phyloP scores from a whole-genome alignment of 2,797 vertebrate species.

The Gadopsis marmoratus region DNA sequence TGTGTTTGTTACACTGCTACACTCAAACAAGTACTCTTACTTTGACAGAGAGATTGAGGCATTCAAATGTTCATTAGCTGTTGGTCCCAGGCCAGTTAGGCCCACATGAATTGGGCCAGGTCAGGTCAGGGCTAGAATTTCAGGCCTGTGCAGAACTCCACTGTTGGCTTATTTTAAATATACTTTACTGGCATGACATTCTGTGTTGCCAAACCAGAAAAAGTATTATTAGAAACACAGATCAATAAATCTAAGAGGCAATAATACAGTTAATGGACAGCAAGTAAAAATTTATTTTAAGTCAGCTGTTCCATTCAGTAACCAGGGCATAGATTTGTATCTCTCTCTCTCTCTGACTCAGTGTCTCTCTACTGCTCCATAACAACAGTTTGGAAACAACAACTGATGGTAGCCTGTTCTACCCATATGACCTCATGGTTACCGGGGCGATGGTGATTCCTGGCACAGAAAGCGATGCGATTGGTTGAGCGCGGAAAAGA shows the following conservation, averaged over 20 bases:
- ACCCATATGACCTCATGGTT: constrained; percentile 81
- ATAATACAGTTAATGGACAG: neutral
- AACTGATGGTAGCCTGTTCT: constrained; percentile 68
- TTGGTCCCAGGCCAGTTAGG: neutral
- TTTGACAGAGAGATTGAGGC: neutral
- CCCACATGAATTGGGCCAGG: constrained; percentile 5
- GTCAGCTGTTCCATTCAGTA: constrained; percentile 28
- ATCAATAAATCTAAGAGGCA: constrained; percentile 18
- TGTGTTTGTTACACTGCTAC: neutral
- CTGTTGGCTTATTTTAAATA: neutral
- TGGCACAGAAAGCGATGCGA: constrained; percentile 66
- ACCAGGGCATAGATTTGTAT: neutral
- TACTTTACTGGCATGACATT: neutral
- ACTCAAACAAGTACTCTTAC: neutral
- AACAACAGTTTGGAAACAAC: constrained; percentile 76
- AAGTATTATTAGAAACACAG: neutral
- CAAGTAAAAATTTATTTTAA: neutral
- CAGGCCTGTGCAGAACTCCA: neutral
- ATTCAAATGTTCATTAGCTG: constrained; percentile 1
- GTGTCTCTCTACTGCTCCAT: constrained; percentile 43
- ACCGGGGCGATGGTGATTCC: constrained; percentile 83
- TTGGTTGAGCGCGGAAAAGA: constrained; percentile 73
- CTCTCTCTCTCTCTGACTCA: constrained; percentile 29
- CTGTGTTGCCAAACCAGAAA: neutral
- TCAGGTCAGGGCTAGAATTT: constrained; percentile 10